Evolutionary conservation across 2,888 invertebrate genomes (phyloP).

Genomic region (Drosophila mimica): DNA sequence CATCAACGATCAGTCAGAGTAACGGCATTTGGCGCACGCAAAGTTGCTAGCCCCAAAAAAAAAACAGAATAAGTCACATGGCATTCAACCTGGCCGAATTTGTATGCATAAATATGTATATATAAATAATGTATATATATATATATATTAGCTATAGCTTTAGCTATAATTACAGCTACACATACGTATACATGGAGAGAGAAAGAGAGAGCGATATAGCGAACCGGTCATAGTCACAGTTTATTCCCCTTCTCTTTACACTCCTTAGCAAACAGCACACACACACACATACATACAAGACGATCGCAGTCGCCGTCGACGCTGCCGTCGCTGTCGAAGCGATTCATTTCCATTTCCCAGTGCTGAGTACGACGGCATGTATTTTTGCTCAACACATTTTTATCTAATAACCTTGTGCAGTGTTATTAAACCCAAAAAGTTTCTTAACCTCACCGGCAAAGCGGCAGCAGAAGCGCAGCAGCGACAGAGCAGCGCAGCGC

Average conservation of each 20-base stretch:
- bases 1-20: constrained; percentile 16
- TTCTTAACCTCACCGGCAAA: constrained; percentile 82
- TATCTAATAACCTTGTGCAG: constrained; percentile 84
- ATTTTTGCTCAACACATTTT: constrained; percentile 75
- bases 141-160: constrained; percentile 10
- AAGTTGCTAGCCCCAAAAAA: constrained; percentile 24
- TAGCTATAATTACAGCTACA: constrained; percentile 23
- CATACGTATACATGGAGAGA: not conserved
- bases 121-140: not conserved
- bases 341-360: constrained; percentile 59
- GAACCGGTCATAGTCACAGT: constrained; percentile 56
- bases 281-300: constrained; percentile 2
- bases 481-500: constrained; percentile 39
- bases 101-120: constrained; percentile 6
- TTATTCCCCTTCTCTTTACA: constrained; percentile 7
- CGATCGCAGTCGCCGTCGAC: constrained; percentile 32
- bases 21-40: constrained; percentile 62
- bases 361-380: constrained; percentile 37
- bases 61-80: constrained; percentile 45
- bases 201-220: constrained; percentile 3
- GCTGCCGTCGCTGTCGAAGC: constrained; percentile 15
- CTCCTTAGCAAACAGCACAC: constrained; percentile 3
- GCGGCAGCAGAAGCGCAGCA: constrained; percentile 42
- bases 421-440: constrained; percentile 85
- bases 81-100: constrained; percentile 22